Evolutionary conservation across 2,888 invertebrate genomes (phyloP).

Genomic region (Eulithis prunata): DNA sequence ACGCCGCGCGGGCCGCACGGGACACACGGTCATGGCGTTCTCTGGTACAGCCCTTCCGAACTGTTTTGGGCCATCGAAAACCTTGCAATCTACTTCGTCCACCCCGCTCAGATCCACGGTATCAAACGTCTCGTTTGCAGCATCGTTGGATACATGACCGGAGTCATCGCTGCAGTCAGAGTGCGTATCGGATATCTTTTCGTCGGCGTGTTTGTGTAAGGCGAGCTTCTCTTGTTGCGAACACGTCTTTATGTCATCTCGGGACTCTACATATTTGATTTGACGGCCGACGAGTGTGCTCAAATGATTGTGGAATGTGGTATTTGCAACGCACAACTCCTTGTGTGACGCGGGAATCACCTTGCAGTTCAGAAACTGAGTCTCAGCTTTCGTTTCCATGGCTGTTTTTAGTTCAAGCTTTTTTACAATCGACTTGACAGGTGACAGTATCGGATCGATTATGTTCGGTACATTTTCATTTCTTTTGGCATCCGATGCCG

Average conservation of each 20-base stretch:
- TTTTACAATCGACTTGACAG: slow-evolving; percentile 79
- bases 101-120: slow-evolving; percentile 64
- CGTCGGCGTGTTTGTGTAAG: slow-evolving; percentile 72
- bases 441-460: slow-evolving; percentile 73
- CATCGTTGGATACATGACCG: slow-evolving; percentile 92
- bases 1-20: slow-evolving; percentile 78
- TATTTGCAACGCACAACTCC: slow-evolving; percentile 77
- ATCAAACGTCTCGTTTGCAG: slow-evolving; percentile 86
- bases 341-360: slow-evolving; percentile 79
- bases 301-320: slow-evolving; percentile 79
- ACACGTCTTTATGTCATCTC: slow-evolving; percentile 72
- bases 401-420: slow-evolving; percentile 79
- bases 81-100: slow-evolving; percentile 74
- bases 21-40: slow-evolving; percentile 73
- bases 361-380: slow-evolving; percentile 75
- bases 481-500: slow-evolving; percentile 61
- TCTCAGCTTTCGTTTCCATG: slow-evolving; percentile 71
- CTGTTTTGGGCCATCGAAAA: slow-evolving; percentile 68
- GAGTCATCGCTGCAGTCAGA: slow-evolving; percentile 92
- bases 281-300: slow-evolving; percentile 82
- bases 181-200: slow-evolving; percentile 84
- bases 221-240: slow-evolving; percentile 68
- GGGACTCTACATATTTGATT: slow-evolving; percentile 74
- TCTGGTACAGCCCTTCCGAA: slow-evolving; percentile 72
- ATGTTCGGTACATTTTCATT: slow-evolving; percentile 65